Evolutionary conservation across 2,113 vertebrate species (phyloP), one percentile per base, ranked within the genome.

Genomic region (Labrus mixtus): DNA sequence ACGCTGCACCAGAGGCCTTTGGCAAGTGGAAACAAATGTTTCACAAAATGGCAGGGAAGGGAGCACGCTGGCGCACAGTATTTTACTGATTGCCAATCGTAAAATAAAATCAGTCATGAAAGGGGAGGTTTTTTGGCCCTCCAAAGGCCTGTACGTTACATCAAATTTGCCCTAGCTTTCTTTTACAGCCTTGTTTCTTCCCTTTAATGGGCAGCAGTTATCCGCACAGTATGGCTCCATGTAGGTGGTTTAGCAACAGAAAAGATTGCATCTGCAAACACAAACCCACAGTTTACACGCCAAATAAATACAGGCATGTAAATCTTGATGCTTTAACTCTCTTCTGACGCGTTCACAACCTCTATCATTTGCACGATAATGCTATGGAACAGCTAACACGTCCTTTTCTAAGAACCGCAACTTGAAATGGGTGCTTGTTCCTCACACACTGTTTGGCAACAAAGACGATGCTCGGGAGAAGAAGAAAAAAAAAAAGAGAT

Each of bases 71-170:
- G 93, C 95, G 90, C 91, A 88, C 90, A 82, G 93, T 91, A 91
- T 95, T 96, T 95, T 92, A 87, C 88, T 94, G 94, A 96, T 93
- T 95, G 94, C 92, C 93, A 93, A 96, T 95, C 95, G 94, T 96
- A 95, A 96, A 97, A 96, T 91, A 96, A 92, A 91, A 87, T 87
- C 91, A 93, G 95, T 91, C 93, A 93, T 95, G 95, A 96, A 97
- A 96, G 91, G 92, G 91, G 91, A 90, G 92, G 92, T 91, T 93
- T 89, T 62, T 73, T 82, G 87, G 81, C 73, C 82, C 73, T 81
- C 83, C 77, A 87, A 89, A 91, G 84, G 82, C 84, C 76, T 89
- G 95, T 92, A 85, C 82, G 48, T 94, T 93, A 92, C 90, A 91
- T 95, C 91, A 93, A 94, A 92, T 91, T 87, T 78, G 89, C 92